Evolutionary conservation across 2,888 invertebrate species (phyloP), one percentile per base, ranked within the genome.

Genomic region (Rapana venosa): DNA sequence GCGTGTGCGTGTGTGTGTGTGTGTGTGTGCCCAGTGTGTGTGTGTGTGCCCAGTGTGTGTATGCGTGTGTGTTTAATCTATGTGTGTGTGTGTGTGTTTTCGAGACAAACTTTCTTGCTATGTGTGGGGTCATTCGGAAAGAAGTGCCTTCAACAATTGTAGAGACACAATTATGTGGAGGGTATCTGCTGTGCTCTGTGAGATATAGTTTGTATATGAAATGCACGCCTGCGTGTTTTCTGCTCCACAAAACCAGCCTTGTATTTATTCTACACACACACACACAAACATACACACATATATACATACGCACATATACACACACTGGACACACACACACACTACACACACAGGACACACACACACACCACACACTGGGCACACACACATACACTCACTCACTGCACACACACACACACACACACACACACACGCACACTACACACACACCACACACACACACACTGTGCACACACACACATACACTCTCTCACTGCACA

Each of bases 391-490:
- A 74, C 74, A 74, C 66, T 6, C 1, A 66, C 17, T 26, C 1
- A 2, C 1, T 22, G 13, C 66, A 66, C 74, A 74, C 74, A 74
- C 74, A n/a, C 74, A 26, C 74, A n/a, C n/a, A 26, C 74, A 74
- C 74, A 74, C 74, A 74, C 74, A 74, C 26, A 74, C 74, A 74
- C 26, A 74, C 74, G n/a, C 74, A 74, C 74, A 74, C 26, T 70
- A 74, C n/a, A 22, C 30, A 74, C n/a, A 22, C 66, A 66, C 66
- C 66, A 17, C 66, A 66, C 66, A 66, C 66, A 66, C 66, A 17
- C 66, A 66, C 66, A n/a, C n/a, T n/a, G n/a, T n/a, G n/a, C n/a
- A n/a, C n/a, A 66, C 26, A 17, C 66, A 66, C 66, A 66, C 47
- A 66, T 13, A 66, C 66, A 66, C 66, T 6, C 66, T 6, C n/a